Base-by-base conservation (phyloP, 2,113 vertebrate species). In the Semnornis frantzii region DNA sequence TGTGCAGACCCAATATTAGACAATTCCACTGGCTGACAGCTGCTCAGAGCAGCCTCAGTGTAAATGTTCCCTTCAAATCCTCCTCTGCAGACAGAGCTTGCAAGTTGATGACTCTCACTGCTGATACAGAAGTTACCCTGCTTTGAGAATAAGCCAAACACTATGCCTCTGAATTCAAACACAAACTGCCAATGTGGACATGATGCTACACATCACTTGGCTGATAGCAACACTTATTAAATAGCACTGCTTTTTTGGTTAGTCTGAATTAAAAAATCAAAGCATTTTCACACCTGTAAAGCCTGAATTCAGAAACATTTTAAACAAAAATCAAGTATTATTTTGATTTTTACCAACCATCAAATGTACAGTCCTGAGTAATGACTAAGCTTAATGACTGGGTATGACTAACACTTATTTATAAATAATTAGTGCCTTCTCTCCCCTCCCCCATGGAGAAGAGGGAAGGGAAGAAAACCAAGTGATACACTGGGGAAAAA, bases 371-470 rank as follows among this genome's bases (percentile, higher is more conserved):
- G 78, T 94, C 85, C 94, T 93, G 78, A 86, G 85, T 92, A 94
- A 94, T 81, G 74, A 96, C 84, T 95, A 96, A 94, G 96, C 73
- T 92, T 95, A 96, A 96, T 95, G 80, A 93, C 82, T 90, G 84
- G 80, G 85, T 91, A 95, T 96, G 96, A 96, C 95, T 96, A 96
- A 96, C 73, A 88, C 88, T 93, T 95, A 46, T 46, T 46, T 24
- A 94, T 34, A 96, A 96, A 92, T 96, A 96, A 96, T 96, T 96
- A 96, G 90, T 88, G 85, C 58, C 76, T 94, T 88, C 78, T 81
- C 24, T 62, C 71, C 74, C 83, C 64, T 85, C 80, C 90, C 75
- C 85, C 89, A 84, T 5, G 24, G 48, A 85, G 60, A 33, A 80
- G 33, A 83, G 24, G 24, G 42, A 90, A 96, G 37, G 60, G 68